Percentiles rank a stretch among this genome's conserved stretches.
Conservation (phyloP, 1,140 invertebrate genomes). For the Tachypleus tridentatus region DNA sequence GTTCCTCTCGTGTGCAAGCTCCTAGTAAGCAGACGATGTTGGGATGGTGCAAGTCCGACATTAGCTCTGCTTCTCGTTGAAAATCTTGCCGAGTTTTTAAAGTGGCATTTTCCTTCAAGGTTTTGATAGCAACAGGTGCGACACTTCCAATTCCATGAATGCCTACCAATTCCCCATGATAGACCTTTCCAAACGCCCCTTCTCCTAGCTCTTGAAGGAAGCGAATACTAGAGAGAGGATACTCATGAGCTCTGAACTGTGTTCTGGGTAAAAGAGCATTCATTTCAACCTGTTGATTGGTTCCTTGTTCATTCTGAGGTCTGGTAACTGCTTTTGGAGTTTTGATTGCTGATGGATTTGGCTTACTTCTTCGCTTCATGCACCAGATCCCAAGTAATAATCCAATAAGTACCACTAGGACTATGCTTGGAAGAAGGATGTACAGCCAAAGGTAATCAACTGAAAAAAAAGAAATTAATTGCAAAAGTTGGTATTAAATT, state of each 20-base stretch:
- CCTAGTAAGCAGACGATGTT: conserved; percentile 92
- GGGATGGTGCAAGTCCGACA: conserved; percentile 85
- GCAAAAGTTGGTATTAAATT: not conserved
- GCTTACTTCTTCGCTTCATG: conserved; percentile 17
- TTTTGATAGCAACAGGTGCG: conserved; percentile 78
- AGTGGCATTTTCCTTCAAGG: conserved; percentile 83
- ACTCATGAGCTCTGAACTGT: conserved; percentile 32
- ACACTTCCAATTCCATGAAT: conserved; percentile 14
- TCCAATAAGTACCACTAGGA: conserved; percentile 37
- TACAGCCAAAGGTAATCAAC: conserved; percentile 41
- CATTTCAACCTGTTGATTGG: conserved; percentile 47
- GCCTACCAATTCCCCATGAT: conserved; percentile 56
- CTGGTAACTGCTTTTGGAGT: conserved; percentile 9
- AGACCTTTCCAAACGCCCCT: conserved; percentile 91
- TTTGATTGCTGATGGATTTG: conserved; percentile 14
- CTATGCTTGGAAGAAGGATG: conserved; percentile 40
- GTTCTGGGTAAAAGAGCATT: conserved; percentile 50
- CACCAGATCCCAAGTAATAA: conserved; percentile 38
- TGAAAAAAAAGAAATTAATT: conserved; percentile 11
- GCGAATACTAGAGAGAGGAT: conserved; percentile 60
- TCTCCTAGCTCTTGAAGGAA: conserved; percentile 91
- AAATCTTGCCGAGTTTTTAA: conserved; percentile 87
- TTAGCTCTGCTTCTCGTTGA: conserved; percentile 71
- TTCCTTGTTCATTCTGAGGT: conserved; percentile 9
- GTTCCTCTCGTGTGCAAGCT: conserved; percentile 77